Evolutionary conservation across 2,888 invertebrate genomes (phyloP).

Genomic region (Zele albiditarsus): DNA sequence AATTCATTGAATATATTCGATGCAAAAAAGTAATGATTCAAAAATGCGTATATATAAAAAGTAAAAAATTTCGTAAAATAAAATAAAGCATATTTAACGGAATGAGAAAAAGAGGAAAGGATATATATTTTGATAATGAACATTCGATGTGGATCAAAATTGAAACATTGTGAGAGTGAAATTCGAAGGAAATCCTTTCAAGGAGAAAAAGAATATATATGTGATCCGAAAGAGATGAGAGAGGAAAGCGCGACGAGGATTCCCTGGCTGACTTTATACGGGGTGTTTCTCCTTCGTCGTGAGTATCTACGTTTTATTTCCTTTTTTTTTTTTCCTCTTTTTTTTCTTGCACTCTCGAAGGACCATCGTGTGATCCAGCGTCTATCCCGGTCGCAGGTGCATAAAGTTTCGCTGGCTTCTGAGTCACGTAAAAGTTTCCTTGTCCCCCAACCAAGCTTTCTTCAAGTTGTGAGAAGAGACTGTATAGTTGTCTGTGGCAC

Average conservation of each 20-base stretch:
- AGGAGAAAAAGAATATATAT: constrained; percentile 33
- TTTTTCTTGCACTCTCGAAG: constrained; percentile 41
- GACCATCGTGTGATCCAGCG: constrained; percentile 30
- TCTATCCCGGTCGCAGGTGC: constrained; percentile 39
- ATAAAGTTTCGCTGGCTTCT: constrained; percentile 47
- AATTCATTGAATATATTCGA: constrained; percentile 22
- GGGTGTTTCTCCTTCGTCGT: constrained; percentile 37
- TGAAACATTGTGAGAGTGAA: constrained; percentile 26
- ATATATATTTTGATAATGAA: neutral
- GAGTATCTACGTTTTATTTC: constrained; percentile 37
- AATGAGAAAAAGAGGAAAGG: neutral
- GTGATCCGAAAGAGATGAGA: constrained; percentile 21
- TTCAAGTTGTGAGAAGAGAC: constrained; percentile 7
- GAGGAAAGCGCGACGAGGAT: constrained; percentile 40
- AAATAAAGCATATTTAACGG: neutral
- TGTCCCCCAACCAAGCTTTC: constrained; percentile 19
- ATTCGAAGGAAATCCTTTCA: constrained; percentile 29
- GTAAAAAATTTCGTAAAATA: neutral
- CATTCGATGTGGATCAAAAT: constrained; percentile 22
- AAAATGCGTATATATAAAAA: neutral
- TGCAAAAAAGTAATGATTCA: constrained; percentile 1
- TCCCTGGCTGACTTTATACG: constrained; percentile 46
- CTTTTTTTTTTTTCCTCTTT: constrained; percentile 28
- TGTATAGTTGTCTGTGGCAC: neutral
- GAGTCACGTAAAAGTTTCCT: constrained; percentile 45